Evolutionary conservation across 2,113 vertebrate genomes (phyloP).

Genomic region (Ptilonorhynchus violaceus): DNA sequence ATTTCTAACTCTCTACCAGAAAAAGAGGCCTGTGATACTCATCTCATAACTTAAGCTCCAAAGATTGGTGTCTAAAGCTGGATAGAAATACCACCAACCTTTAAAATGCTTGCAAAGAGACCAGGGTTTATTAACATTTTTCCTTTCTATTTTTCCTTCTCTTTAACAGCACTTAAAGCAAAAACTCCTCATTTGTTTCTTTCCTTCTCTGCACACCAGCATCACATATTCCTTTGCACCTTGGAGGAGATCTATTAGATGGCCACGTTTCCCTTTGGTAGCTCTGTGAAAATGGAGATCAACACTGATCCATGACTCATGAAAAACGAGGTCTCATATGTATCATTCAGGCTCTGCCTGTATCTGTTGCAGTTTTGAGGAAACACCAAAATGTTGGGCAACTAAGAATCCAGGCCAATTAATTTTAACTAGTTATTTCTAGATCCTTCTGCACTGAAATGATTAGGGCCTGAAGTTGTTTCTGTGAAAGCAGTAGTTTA

Average conservation of each 20-base stretch:
- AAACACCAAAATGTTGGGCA: neutral
- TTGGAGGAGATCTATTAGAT: neutral
- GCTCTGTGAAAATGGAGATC: neutral
- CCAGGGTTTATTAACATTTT: neutral
- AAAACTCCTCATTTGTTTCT: neutral
- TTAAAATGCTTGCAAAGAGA: neutral
- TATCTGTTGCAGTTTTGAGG: neutral
- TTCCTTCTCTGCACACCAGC: neutral
- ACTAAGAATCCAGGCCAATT: neutral
- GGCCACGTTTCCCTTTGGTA: neutral
- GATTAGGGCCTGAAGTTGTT: neutral
- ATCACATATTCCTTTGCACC: neutral
- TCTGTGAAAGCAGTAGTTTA: neutral
- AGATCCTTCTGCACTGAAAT: neutral
- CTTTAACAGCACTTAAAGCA: neutral
- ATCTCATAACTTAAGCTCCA: neutral
- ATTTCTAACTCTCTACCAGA: neutral
- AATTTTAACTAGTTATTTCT: neutral
- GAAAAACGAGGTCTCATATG: neutral
- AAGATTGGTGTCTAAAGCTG: neutral
- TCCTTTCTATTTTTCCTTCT: neutral
- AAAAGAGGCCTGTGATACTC: neutral
- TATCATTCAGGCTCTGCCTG: neutral
- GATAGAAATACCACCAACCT: neutral
- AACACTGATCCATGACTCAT: neutral